Conservation (phyloP, 2,113 vertebrate species). For the Plotosus lineatus region DNA sequence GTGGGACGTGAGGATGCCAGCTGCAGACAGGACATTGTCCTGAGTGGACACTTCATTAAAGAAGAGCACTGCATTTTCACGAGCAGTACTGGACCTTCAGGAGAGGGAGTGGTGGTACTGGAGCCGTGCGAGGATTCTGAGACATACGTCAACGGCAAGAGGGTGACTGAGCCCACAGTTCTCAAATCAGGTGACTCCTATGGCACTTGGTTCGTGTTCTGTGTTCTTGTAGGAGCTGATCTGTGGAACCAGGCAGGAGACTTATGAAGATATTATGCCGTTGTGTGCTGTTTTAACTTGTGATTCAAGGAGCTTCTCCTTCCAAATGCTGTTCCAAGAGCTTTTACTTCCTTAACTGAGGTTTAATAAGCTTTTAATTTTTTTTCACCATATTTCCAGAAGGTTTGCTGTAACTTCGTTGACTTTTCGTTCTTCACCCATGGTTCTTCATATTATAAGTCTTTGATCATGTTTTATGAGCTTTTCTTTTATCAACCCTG, state of each 20-base stretch:
- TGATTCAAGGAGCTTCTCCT: not conserved
- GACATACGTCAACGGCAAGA: conserved; percentile 95
- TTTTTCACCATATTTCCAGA: not conserved
- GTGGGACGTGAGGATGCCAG: conserved; percentile 91
- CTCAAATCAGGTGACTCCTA: conserved; percentile 83
- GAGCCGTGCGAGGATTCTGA: conserved; percentile 92
- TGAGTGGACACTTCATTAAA: conserved; percentile 94
- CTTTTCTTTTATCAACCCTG: not conserved
- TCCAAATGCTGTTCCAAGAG: not conserved
- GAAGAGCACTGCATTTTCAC: conserved; percentile 96
- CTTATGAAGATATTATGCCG: not conserved
- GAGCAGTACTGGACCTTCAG: conserved; percentile 78
- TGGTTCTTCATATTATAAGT: not conserved
- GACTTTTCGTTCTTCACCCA: not conserved
- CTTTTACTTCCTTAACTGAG: not conserved
- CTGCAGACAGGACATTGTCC: conserved; percentile 94
- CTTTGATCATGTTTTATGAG: not conserved
- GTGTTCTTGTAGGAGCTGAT: not conserved
- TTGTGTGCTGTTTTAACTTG: not conserved
- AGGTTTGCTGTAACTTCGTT: not conserved
- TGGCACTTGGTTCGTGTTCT: not conserved
- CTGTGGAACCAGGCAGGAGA: not conserved
- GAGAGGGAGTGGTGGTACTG: conserved; percentile 88
- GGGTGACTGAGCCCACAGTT: conserved; percentile 84
- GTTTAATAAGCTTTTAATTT: not conserved